Evolutionary conservation across 1,140 invertebrate species (phyloP).

Genomic region (Lepidurus arcticus): DNA sequence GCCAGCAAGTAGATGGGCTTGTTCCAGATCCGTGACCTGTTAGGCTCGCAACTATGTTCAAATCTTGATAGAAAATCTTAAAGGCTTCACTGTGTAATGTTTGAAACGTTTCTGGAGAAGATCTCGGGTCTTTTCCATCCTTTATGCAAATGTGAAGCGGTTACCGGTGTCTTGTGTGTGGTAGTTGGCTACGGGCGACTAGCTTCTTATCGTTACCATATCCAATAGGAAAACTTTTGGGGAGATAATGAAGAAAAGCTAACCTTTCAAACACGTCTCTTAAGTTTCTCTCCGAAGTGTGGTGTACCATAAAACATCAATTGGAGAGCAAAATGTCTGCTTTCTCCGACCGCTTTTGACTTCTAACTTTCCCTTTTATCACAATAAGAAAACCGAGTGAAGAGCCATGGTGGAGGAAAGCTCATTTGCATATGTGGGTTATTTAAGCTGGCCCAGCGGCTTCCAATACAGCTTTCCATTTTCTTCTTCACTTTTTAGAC

Average conservation of each 20-base stretch:
- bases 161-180: background rate
- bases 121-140: background rate
- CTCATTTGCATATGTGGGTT: background rate
- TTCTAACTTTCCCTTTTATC: background rate
- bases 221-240: background rate
- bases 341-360: conserved; percentile 14
- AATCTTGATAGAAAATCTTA: background rate
- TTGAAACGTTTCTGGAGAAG: background rate
- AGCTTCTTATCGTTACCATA: background rate
- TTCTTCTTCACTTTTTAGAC: background rate
- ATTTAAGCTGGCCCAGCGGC: background rate
- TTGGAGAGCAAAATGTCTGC: background rate
- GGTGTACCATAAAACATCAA: background rate
- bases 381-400: background rate
- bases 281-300: background rate
- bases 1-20: background rate
- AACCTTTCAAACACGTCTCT: background rate
- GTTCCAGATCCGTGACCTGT: background rate
- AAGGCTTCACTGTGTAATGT: background rate
- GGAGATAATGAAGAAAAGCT: background rate
- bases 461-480: conserved; percentile 1
- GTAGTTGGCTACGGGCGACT: background rate
- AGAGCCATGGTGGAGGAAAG: background rate
- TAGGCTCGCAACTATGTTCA: background rate
- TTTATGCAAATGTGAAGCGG: conserved; percentile 13